Evolutionary conservation across 2,797 vertebrate species (phyloP).

Genomic region (Hyperoplus lanceolatus): DNA sequence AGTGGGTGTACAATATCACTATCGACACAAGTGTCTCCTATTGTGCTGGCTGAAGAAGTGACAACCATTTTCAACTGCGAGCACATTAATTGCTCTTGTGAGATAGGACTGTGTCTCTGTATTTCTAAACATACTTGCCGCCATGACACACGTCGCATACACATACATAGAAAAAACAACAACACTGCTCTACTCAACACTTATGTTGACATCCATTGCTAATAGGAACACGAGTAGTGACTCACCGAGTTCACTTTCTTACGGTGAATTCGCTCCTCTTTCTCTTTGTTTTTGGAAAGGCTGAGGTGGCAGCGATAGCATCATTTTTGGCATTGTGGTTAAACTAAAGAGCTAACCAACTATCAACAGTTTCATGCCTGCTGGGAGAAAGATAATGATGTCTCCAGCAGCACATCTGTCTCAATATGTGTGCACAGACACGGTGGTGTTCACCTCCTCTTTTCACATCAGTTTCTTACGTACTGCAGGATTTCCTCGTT

Average conservation of each 20-base stretch:
- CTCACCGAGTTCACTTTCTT: slow-evolving; percentile 14
- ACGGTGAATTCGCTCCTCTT: slow-evolving; percentile 11
- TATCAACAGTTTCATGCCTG: slow-evolving; percentile 52
- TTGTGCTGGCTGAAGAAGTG: slow-evolving; percentile 30
- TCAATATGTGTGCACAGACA: slow-evolving; percentile 2
- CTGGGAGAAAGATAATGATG: slow-evolving; percentile 57
- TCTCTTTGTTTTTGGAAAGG: slow-evolving; percentile 15
- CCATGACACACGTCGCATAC: background rate
- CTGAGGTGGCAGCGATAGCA: slow-evolving; percentile 44
- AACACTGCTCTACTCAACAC: background rate
- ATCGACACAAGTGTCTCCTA: slow-evolving; percentile 46
- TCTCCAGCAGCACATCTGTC: slow-evolving; percentile 38
- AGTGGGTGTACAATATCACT: slow-evolving; percentile 69
- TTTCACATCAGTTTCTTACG: background rate
- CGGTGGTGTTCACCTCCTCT: slow-evolving; percentile 6
- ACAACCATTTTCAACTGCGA: slow-evolving; percentile 19
- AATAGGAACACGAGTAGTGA: background rate
- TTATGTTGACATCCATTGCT: slow-evolving; percentile 5
- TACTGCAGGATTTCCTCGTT: background rate
- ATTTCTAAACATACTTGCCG: background rate
- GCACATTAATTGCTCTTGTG: slow-evolving; percentile 28
- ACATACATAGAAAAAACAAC: background rate
- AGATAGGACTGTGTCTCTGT: slow-evolving; percentile 14
- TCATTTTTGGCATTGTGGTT: slow-evolving; percentile 43
- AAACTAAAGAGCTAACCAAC: slow-evolving; percentile 31